Evolutionary conservation across 2,888 invertebrate genomes (phyloP), one percentile per base, ranked within the genome.

Genomic region (Macrophya alboannulata): DNA sequence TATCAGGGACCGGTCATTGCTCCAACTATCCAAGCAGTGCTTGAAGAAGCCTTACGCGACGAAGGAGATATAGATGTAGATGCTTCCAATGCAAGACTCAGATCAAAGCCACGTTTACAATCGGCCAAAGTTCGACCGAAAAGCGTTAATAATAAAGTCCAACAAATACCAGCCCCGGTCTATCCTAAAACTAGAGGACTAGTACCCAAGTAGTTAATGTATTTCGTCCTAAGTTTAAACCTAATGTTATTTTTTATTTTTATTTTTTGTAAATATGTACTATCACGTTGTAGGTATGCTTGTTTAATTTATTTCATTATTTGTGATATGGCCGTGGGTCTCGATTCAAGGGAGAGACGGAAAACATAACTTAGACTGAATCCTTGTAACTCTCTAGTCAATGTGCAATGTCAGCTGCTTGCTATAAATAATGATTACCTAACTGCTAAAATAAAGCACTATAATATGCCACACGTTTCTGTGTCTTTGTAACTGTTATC

Each of bases 1-100:
- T 97, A 97, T 94, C 95, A 95, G 87, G 95, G 96, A 68, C 97
- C 97, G 0, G 94, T 94, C 0, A 95, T 97, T 77, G 96, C 97
- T n/a, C 97, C 97, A 0, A 95, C 96, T 85, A 95, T 97, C 86
- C 96, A 96, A 91, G 97, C 93, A 2, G 93, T 92, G 21, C 90
- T 93, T 10, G 93, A 93, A 84, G 93, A 93, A 85, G 93, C 93
- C 17, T 87, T 93, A 37, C 89, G 93, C 21, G 93, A 93, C 85
- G 93, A 93, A 86, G 93, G 93, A 0, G 93, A 93, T 77, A 93
- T 93, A 65, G 93, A 93, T 84, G 93, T 93, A 4, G 93, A 93
- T 84, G 93, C 93, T 10, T 93, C 93, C 1, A 92, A 89, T 85
- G 92, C 89, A 1, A 90, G 90, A 74, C 88, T 92, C 4, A 89